Percentiles rank a stretch among this genome's conserved stretches.
Conservation (phyloP, 2,888 invertebrate species). For the Sesia bembeciformis region DNA sequence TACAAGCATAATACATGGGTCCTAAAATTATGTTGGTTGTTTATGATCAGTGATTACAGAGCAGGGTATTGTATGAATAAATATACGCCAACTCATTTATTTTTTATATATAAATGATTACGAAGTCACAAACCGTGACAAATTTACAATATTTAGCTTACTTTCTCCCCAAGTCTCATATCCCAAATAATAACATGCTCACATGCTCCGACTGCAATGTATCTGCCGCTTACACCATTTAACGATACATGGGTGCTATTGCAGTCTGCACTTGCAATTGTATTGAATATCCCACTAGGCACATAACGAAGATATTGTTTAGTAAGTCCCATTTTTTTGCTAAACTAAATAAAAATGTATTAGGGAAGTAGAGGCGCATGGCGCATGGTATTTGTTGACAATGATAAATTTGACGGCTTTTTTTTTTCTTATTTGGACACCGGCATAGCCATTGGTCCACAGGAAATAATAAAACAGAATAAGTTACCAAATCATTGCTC, state of each 20-base stretch:
- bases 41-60: not conserved
- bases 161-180: conserved; percentile 87
- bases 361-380: not conserved
- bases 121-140: not conserved
- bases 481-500: no score
- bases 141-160: conserved; percentile 25
- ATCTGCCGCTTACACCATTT: conserved; percentile 85
- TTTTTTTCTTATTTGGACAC: no score
- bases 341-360: not conserved
- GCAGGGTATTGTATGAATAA: not conserved
- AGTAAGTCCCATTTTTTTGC: conserved; percentile 84
- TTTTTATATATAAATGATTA: conserved; percentile 1
- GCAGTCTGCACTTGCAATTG: conserved; percentile 86
- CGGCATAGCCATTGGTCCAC: no score
- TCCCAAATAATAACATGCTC: conserved; percentile 97
- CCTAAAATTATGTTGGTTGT: no score
- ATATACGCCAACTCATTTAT: conserved; percentile 1
- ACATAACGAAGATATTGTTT: conserved; percentile 95
- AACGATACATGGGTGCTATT: conserved; percentile 87
- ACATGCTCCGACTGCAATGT: conserved; percentile 92
- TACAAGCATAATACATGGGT: no score
- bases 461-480: no score
- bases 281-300: conserved; percentile 88
- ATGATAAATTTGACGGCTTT: no score
- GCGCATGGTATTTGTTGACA: no score